Conservation (phyloP, 64 coral and sea anemone species). For the Trachythela sp. region DNA sequence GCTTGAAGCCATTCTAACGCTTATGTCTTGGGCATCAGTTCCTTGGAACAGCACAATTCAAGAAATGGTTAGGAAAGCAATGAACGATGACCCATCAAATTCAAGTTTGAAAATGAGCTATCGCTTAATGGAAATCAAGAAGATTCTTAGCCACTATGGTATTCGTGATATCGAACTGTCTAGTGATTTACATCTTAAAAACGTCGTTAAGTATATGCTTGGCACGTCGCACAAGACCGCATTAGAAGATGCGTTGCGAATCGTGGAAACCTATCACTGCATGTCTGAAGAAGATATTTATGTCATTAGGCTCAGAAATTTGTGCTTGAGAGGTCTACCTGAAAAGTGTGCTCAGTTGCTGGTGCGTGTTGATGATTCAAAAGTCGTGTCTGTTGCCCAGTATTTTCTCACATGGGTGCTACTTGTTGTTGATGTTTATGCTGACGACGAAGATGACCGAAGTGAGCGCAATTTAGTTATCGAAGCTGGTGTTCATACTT, state of each 20-base stretch:
- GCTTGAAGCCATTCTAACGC: background rate
- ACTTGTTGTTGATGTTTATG: background rate
- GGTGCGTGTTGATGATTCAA: background rate
- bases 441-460: background rate
- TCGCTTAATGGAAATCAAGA: conserved; percentile 6
- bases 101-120: background rate
- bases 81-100: conserved; percentile 11
- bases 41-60: background rate
- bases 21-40: conserved; percentile 20
- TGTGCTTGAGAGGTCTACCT: background rate
- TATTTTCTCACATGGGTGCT: background rate
- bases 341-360: background rate
- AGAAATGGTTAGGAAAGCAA: conserved; percentile 13
- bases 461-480: background rate
- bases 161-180: background rate
- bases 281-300: conserved; percentile 10
- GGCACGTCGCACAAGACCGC: background rate
- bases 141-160: background rate
- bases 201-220: background rate
- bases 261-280: conserved; percentile 1
- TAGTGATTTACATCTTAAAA: background rate
- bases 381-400: background rate
- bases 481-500: background rate
- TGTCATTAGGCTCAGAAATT: background rate
- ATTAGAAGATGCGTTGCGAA: background rate